Base-by-base conservation (phyloP, 2,797 vertebrate genomes). In the Pelochelys cantorii region DNA sequence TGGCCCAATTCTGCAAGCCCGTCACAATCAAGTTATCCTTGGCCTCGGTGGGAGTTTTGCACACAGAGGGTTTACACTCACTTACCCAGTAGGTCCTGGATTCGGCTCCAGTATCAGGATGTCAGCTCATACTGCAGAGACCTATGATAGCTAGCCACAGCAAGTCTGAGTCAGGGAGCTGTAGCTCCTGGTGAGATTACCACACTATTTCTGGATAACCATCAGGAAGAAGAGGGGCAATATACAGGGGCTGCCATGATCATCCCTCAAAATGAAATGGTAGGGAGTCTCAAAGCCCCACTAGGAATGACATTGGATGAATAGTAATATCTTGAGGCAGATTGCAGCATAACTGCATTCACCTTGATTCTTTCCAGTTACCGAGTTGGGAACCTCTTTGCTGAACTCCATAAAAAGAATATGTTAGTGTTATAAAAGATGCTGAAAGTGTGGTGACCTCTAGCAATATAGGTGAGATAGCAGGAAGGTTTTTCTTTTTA, bases 401-500 rank as follows among this genome's bases (percentile, higher is more conserved):
- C n/a, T 11, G 74, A 56, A 75, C 0, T 0, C 4, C 22, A 1
- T 27, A 48, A 75, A 15, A 54, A 54, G 53, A 54, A 3, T 59
- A 71, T 57, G 77, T 89, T 81, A 77, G 15, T 83, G 59, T 81
- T 80, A 20, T 6, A 1, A 27, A 14, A 2, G n/a, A 74, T 55
- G 31, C 15, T 48, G 79, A 82, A 56, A 83, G 79, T 0, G 0
- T 87, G 65, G 80, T 87, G 34, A 81, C 86, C 88, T 90, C 90
- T 71, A 87, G 57, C 15, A 42, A 3, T 56, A 7, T 85, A n/a
- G 60, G 77, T 54, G 74, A 42, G 78, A 96, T 87, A 86, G 52
- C 79, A 65, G 80, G 59, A 90, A 95, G 80, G 27, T 82, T 93
- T 93, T 88, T 68, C 62, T 53, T 90, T 90, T 71, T 78, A 90